Percentiles rank a stretch among this genome's conserved stretches.
Conservation (phyloP, 2,888 invertebrate genomes). For the Eupithecia centaureata region DNA sequence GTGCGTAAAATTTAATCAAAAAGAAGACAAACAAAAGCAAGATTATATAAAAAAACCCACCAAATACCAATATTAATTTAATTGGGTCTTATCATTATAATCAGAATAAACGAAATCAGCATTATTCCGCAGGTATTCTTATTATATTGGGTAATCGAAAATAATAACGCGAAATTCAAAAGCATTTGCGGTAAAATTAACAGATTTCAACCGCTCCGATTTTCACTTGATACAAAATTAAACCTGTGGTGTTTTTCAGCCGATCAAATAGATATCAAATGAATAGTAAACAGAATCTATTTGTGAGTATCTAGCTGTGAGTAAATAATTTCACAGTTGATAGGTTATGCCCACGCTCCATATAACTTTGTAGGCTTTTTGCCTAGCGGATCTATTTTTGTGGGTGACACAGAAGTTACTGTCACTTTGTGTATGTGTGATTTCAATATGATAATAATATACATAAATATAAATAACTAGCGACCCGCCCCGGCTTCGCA, state of each 20-base stretch:
- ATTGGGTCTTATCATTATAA: constrained; percentile 1
- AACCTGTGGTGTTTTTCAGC: neutral
- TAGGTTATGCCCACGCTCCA: no score
- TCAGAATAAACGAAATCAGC: constrained; percentile 11
- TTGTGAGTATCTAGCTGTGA: neutral
- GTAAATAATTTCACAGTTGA: neutral
- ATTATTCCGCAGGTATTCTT: constrained; percentile 7
- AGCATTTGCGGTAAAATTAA: constrained; percentile 8
- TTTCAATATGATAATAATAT: no score
- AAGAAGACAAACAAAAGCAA: neutral
- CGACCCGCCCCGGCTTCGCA: no score
- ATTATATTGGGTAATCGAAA: neutral
- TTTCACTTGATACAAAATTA: neutral
- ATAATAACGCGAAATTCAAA: constrained; percentile 6
- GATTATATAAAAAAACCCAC: neutral
- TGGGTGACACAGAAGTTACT: no score
- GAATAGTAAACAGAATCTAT: neutral
- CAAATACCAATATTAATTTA: neutral
- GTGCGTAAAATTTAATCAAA: no score
- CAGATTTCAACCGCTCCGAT: neutral
- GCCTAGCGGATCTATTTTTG: no score
- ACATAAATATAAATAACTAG: no score
- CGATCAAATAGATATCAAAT: neutral
- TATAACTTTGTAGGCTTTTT: no score
- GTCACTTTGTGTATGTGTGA: no score